Evolutionary conservation across 2,888 invertebrate species (phyloP), one percentile per base, ranked within the genome.

Genomic region (Strigamia transsilvanica): DNA sequence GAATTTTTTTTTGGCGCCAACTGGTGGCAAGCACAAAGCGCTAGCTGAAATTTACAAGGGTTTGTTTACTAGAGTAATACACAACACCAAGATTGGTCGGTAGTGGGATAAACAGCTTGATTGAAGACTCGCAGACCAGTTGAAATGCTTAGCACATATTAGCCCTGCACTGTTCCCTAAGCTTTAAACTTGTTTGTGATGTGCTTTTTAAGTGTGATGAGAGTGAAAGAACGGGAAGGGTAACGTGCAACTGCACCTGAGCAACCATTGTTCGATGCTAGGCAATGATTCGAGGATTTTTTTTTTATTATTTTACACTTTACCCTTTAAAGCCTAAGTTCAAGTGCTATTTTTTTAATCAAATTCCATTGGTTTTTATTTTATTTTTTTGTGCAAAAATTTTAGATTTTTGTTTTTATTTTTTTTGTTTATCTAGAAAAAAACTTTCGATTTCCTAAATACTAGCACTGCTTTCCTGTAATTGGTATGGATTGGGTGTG

Each of bases 171-270:
- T n/a, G 34, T 51, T 51, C 66, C 32, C 21, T 61, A 61, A 61
- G 61, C 61, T 66, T 66, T 66, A 66, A 32, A 51, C 32, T 23
- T 66, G 66, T 66, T 66, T 66, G 66, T 66, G 66, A 66, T 66
- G 66, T 66, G 66, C 66, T 23, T 66, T 66, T 66, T 66, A 66
- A 66, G 66, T 66, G 66, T 66, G 66, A 66, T 66, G 66, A 66
- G 66, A 66, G 66, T 66, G 66, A 66, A 66, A 66, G 23, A 32
- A 66, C 27, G 66, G 27, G 4, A 13, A 10, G 66, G 66, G 66
- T 66, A 66, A 66, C 27, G 23, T 66, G 66, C 1, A 66, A 66
- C 66, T 66, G 66, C 66, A 66, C 66, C 66, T 66, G 66, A 66
- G 66, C 66, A 66, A 21, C 66, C 66, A 27, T 51, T 23, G 66